Evolutionary conservation across 2,113 vertebrate species (phyloP).

Genomic region (Vulpes lagopus): DNA sequence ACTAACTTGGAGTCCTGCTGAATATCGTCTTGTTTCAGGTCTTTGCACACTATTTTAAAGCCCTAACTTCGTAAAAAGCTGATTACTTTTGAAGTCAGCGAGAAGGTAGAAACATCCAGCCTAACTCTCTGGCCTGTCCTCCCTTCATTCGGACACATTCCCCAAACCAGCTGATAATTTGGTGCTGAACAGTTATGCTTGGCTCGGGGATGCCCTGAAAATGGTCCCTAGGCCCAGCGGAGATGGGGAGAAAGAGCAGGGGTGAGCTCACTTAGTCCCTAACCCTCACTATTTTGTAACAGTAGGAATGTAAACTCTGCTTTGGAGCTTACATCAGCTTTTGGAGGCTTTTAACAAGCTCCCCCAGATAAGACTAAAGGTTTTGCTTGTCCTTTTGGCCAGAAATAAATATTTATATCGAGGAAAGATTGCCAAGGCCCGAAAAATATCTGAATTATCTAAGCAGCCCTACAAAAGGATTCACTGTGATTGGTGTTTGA

Average conservation of each 20-base stretch:
- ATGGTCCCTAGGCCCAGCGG: slow-evolving; percentile 32
- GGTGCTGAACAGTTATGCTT: slow-evolving; percentile 68
- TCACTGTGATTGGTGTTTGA: slow-evolving; percentile 69
- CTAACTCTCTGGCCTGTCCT: slow-evolving; percentile 18
- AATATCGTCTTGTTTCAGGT: slow-evolving; percentile 17
- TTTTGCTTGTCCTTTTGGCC: slow-evolving; percentile 70
- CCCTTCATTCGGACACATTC: slow-evolving; percentile 19
- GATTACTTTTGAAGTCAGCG: slow-evolving; percentile 4
- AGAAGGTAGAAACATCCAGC: slow-evolving; percentile 40
- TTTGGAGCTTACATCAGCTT: slow-evolving; percentile 70
- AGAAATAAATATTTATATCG: slow-evolving; percentile 81
- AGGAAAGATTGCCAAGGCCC: slow-evolving; percentile 72
- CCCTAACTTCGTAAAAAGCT: not conserved
- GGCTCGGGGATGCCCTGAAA: slow-evolving; percentile 41
- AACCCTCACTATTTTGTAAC: slow-evolving; percentile 61
- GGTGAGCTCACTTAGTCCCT: slow-evolving; percentile 28
- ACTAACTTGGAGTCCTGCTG: not conserved
- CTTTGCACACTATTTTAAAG: slow-evolving; percentile 50
- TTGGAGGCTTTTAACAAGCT: slow-evolving; percentile 59
- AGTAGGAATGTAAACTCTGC: slow-evolving; percentile 71
- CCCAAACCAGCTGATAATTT: slow-evolving; percentile 75
- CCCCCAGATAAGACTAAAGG: slow-evolving; percentile 55
- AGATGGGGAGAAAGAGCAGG: not conserved
- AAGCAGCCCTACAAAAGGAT: slow-evolving; percentile 65
- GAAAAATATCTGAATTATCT: slow-evolving; percentile 77